Base-by-base conservation (phyloP, 1,140 invertebrate genomes). In the Trichomalopsis sarcophagae region DNA sequence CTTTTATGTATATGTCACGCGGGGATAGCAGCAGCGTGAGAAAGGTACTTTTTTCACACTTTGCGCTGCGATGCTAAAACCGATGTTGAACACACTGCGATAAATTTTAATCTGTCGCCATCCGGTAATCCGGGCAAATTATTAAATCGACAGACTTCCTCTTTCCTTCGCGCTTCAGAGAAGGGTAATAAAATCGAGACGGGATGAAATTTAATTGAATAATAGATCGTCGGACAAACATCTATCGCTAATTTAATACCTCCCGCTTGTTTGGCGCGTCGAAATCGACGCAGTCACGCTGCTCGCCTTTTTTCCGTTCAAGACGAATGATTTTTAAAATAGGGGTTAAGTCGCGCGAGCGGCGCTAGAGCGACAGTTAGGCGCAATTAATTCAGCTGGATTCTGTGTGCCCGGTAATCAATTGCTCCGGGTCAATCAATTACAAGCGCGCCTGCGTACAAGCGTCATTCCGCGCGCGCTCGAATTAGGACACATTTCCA, bases 331-430 rank as follows among this genome's bases (percentile, higher is more conserved):
- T 47, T 81, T 81, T 68, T 68, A 85, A 85, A 85, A 74, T 66
- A 36, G 30, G 68, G 74, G 27, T 77, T 50, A 81, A 78, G 55
- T 81, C 77, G 30, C 21, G 30, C 30, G 11, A 71, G 50, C 17
- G 7, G 23, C 30, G 69, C 14, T 71, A 14, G 62, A 33, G 11
- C 10, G 47, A 44, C 36, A 62, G 11, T 71, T 62, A 75, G 21
- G 9, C n/a, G 55, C 69, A 69, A 85, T 85, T 81, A 81, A 85
- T 85, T 69, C 36, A 14, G 66, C 44, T 14, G 36, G 62, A 81
- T 85, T 69, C 27, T 50, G 14, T 50, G 11, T 44, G 55, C 23
- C 14, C 5, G 74, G 75, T 50, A 69, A 82, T 77, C 79, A 77
- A 81, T 77, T 74, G 74, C 27, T 14, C 62, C 50, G 33, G 40